These are phyloP conservation scores for Microctenopoma steveboyesi DNA, from an alignment of 2,797 vertebrate genomes.

Conservation along the genomic window DNA sequence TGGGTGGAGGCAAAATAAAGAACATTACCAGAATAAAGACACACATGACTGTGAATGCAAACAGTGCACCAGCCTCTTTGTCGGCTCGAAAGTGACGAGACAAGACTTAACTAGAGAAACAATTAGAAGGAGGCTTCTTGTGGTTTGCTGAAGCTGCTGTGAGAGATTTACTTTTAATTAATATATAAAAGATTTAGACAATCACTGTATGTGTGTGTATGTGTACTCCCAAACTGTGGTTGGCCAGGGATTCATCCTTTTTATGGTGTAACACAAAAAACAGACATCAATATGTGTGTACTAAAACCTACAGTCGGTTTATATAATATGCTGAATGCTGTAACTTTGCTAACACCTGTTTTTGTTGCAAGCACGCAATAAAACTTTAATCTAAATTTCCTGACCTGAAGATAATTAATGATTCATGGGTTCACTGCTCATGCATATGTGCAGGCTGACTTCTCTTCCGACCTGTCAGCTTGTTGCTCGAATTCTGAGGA, in stretches of 20 bases:
- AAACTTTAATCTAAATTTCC: conserved; percentile 3
- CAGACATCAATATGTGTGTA: too few relatives aligned
- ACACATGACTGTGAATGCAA: conserved; percentile 51
- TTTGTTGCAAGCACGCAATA: not conserved
- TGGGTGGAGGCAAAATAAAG: conserved; percentile 32
- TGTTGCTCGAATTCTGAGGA: conserved; percentile 12
- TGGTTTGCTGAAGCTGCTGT: conserved; percentile 14
- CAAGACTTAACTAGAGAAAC: not conserved
- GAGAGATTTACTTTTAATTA: not conserved
- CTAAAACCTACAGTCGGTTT: not conserved
- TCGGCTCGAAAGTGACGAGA: too few relatives aligned
- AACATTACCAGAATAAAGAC: conserved; percentile 49
- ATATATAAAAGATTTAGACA: not conserved
- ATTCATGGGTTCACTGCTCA: conserved; percentile 8
- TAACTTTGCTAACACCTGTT: not conserved
- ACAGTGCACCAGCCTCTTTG: not conserved
- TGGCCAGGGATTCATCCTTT: not conserved
- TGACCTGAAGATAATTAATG: conserved; percentile 5
- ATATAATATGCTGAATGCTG: too few relatives aligned
- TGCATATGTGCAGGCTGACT: not conserved
- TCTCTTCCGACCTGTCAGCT: conserved; percentile 6
- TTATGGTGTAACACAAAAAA: not conserved
- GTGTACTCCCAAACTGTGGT: not conserved
- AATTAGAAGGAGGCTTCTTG: conserved; percentile 10
- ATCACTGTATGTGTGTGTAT: not conserved